Conservation (phyloP, 1,140 invertebrate species). For the Lepidostoma basale region DNA sequence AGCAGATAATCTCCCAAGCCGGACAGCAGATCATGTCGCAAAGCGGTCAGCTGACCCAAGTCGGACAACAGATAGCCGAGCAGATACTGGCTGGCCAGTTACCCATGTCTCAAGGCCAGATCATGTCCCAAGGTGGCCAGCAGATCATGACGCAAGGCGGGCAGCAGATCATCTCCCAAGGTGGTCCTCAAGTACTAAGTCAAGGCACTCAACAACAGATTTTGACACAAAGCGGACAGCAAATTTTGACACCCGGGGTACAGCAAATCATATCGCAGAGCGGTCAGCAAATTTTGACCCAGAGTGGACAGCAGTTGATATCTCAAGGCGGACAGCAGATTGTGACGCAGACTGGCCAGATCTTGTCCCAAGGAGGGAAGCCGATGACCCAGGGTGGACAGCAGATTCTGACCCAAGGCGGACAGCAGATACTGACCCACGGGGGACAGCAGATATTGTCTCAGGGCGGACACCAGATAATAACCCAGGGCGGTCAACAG, state of each 20-base stretch:
- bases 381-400: conserved; percentile 38
- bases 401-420: conserved; percentile 45
- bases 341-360: conserved; percentile 49
- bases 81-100: conserved; percentile 52
- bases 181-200: background rate
- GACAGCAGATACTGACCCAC: conserved; percentile 43
- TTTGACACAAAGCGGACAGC: conserved; percentile 48
- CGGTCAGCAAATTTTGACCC: conserved; percentile 13
- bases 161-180: conserved; percentile 35
- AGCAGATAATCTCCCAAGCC: conserved; percentile 55
- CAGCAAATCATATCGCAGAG: conserved; percentile 33
- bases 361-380: conserved; percentile 48
- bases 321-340: conserved; percentile 48
- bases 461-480: conserved; percentile 57
- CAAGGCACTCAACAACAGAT: conserved; percentile 45
- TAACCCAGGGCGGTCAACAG: conserved; percentile 48
- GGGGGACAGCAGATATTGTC: conserved; percentile 44
- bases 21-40: conserved; percentile 53
- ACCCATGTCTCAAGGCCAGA: too few relatives aligned
- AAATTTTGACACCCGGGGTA: conserved; percentile 50
- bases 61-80: conserved; percentile 23
- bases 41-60: conserved; percentile 47
- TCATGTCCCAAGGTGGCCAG: conserved; percentile 49
- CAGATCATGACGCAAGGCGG: conserved; percentile 47
- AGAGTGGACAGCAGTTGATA: conserved; percentile 53